These are phyloP conservation scores for Folsomia manolachei DNA, from an alignment of 2,888 invertebrate species.

Conservation along the genomic window DNA sequence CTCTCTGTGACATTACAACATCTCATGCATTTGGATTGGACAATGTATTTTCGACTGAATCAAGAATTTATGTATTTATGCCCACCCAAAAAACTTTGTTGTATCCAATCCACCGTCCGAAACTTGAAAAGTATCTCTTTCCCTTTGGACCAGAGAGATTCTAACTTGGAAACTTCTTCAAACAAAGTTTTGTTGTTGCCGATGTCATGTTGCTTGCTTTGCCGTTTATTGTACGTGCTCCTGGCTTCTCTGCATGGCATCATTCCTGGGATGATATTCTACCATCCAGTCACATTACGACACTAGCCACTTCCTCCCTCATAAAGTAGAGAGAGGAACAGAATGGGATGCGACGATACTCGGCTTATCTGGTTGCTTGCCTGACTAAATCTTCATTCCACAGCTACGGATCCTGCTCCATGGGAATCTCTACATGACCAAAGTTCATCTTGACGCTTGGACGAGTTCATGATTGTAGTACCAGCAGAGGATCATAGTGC, in stretches of 20 bases:
- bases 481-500: too few species aligned
- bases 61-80: too few species aligned
- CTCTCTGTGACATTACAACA: too few species aligned
- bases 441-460: constrained; percentile 4
- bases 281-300: background rate
- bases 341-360: background rate
- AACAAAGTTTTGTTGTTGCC: background rate
- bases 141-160: too few species aligned
- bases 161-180: background rate
- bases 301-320: background rate
- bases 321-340: too few species aligned
- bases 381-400: background rate
- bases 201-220: background rate
- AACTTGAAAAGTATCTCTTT: too few species aligned
- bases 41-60: too few species aligned
- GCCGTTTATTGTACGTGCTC: background rate
- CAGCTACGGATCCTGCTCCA: background rate
- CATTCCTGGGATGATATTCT: background rate
- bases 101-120: too few species aligned
- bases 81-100: too few species aligned
- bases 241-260: background rate
- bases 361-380: background rate
- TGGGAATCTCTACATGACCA: background rate
- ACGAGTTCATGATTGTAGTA: constrained; percentile 2
- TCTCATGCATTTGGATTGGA: too few species aligned